Evolutionary conservation across 2,888 invertebrate genomes (phyloP).

Genomic region (Nymphalis urticae): DNA sequence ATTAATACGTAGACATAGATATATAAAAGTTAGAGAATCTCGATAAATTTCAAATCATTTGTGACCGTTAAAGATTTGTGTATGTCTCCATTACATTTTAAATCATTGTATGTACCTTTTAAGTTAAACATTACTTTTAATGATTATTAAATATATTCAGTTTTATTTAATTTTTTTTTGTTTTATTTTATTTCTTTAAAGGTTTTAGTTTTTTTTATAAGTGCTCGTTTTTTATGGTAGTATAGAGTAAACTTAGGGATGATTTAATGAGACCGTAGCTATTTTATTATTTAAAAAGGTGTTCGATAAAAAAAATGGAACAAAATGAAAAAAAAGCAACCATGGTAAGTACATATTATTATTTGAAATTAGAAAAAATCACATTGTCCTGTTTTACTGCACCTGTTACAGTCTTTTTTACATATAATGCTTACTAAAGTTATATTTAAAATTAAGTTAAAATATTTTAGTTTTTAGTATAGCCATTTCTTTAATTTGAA

Average conservation of each 20-base stretch:
- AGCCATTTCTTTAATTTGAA: slow-evolving; percentile 10
- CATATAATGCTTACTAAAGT: slow-evolving; percentile 30
- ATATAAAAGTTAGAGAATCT: slow-evolving; percentile 69
- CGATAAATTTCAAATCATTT: slow-evolving; percentile 57
- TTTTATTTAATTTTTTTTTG: slow-evolving; percentile 77
- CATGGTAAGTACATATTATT: slow-evolving; percentile 41
- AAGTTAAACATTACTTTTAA: slow-evolving; percentile 72
- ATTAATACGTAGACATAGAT: slow-evolving; percentile 42
- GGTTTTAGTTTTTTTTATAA: slow-evolving; percentile 38
- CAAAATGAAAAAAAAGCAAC: slow-evolving; percentile 30
- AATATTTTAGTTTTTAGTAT: slow-evolving; percentile 7
- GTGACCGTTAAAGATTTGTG: slow-evolving; percentile 45
- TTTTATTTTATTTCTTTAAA: slow-evolving; percentile 71
- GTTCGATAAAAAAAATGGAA: slow-evolving; percentile 33
- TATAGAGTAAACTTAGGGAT: slow-evolving; percentile 22
- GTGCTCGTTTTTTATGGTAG: slow-evolving; percentile 19
- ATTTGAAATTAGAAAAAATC: slow-evolving; percentile 31
- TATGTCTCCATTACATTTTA: slow-evolving; percentile 59
- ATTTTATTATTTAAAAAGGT: slow-evolving; percentile 32
- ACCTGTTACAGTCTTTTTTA: slow-evolving; percentile 29
- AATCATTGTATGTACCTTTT: slow-evolving; percentile 59
- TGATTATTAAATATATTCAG: slow-evolving; percentile 79
- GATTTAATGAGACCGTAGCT: slow-evolving; percentile 30
- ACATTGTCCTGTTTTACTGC: slow-evolving; percentile 37
- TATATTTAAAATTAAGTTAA: slow-evolving; percentile 11